These are phyloP conservation scores for Thinocorus orbignyianus DNA, from an alignment of 2,113 vertebrate genomes.

Conservation along the genomic window DNA sequence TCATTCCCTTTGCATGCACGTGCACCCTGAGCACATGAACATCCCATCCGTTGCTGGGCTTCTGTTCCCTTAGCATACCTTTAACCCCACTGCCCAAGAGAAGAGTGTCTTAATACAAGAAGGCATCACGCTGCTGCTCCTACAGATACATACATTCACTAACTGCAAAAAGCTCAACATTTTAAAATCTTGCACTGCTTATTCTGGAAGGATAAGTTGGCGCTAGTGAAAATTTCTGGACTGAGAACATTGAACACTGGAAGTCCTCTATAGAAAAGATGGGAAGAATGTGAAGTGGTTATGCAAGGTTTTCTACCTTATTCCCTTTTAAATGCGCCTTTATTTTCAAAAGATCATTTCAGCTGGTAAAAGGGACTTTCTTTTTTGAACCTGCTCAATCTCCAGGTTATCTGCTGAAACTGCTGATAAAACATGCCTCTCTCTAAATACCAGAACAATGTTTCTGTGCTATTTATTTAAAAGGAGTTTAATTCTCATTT, in stretches of 20 bases:
- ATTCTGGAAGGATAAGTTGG: background rate
- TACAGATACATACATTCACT: background rate
- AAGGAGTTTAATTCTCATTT: slow-evolving; percentile 3
- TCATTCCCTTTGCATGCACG: background rate
- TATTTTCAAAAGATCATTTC: background rate
- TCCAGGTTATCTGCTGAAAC: background rate
- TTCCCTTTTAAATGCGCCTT: background rate
- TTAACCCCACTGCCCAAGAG: background rate
- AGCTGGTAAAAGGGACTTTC: background rate
- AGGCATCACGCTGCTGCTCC: background rate
- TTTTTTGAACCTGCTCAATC: background rate
- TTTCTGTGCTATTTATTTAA: background rate
- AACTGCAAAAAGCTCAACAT: background rate
- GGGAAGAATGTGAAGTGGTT: background rate
- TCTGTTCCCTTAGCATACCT: background rate
- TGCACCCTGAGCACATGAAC: background rate
- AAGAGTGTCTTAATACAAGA: background rate
- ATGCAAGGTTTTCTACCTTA: background rate
- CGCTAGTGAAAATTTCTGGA: background rate
- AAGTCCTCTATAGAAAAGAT: background rate
- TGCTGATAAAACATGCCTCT: background rate
- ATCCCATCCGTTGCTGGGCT: background rate
- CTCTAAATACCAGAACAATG: background rate
- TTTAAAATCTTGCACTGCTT: background rate
- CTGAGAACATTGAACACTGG: background rate